These are phyloP conservation scores for Chitala chitala DNA, from an alignment of 2,113 vertebrate species.

Conservation along the genomic window DNA sequence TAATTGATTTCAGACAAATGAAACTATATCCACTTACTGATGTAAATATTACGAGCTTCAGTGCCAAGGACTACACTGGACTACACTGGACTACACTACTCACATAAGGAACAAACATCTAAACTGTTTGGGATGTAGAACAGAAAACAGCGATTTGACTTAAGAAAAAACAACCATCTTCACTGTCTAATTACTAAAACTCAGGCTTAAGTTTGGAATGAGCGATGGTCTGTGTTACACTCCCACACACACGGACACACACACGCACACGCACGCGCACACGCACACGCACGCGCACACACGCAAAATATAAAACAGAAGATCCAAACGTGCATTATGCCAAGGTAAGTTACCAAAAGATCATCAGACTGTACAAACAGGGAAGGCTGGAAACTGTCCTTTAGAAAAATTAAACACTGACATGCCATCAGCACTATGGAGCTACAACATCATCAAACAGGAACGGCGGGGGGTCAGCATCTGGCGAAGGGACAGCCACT, in stretches of 20 bases:
- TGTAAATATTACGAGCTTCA: too few relatives aligned
- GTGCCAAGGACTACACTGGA: too few relatives aligned
- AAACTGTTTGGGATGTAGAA: too few relatives aligned
- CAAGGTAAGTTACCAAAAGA: not conserved
- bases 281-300: too few relatives aligned
- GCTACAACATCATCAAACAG: conserved; percentile 14
- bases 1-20: too few relatives aligned
- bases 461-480: not conserved
- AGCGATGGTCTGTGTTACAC: too few relatives aligned
- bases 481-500: conserved; percentile 28
- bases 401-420: conserved; percentile 48
- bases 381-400: not conserved
- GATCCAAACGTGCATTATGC: not conserved
- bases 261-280: too few relatives aligned
- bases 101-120: too few relatives aligned
- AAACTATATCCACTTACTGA: too few relatives aligned
- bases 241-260: too few relatives aligned
- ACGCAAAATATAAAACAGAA: not conserved
- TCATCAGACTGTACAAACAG: not conserved
- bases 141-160: not conserved
- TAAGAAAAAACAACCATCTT: not conserved
- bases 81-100: too few relatives aligned
- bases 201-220: not conserved
- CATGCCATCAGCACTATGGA: conserved; percentile 30
- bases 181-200: not conserved